These are phyloP conservation scores for Jaculus jaculus DNA, from an alignment of 2,113 vertebrate species.

Conservation along the genomic window DNA sequence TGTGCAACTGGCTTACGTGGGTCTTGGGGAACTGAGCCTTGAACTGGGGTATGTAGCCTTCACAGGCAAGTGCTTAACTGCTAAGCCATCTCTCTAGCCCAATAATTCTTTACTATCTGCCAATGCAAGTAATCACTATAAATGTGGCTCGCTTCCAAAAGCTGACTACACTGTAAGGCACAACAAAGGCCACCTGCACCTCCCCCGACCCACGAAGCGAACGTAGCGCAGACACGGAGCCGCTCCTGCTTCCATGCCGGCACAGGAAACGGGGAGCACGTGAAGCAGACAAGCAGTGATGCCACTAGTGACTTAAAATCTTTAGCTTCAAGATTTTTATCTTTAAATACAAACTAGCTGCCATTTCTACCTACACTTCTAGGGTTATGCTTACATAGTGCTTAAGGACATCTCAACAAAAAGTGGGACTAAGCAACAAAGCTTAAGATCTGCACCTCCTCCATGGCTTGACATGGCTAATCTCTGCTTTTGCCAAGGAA, in stretches of 20 bases:
- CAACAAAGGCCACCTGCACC: not conserved
- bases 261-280: conserved; percentile 18
- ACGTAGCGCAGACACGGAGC: not conserved
- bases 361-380: conserved; percentile 45
- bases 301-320: conserved; percentile 41
- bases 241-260: conserved; percentile 19
- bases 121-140: conserved; percentile 12
- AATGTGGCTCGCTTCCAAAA: not conserved
- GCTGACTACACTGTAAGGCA: not conserved
- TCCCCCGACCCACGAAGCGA: conserved; percentile 2
- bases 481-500: conserved; percentile 68
- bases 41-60: too few species aligned
- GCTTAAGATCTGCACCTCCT: conserved; percentile 3
- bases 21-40: too few species aligned
- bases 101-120: conserved; percentile 9
- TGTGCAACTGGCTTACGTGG: too few species aligned
- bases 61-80: too few species aligned
- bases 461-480: conserved; percentile 59
- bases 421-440: conserved; percentile 31
- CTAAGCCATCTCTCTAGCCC: too few species aligned
- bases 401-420: conserved; percentile 37
- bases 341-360: conserved; percentile 57
- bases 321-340: conserved; percentile 50
- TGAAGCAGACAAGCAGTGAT: not conserved
- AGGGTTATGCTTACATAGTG: conserved; percentile 19